Percentiles rank a stretch among this genome's conserved stretches.
These are phyloP conservation scores for Orchesella flavescens DNA, from an alignment of 2,888 invertebrate species.

Conservation along the genomic window DNA sequence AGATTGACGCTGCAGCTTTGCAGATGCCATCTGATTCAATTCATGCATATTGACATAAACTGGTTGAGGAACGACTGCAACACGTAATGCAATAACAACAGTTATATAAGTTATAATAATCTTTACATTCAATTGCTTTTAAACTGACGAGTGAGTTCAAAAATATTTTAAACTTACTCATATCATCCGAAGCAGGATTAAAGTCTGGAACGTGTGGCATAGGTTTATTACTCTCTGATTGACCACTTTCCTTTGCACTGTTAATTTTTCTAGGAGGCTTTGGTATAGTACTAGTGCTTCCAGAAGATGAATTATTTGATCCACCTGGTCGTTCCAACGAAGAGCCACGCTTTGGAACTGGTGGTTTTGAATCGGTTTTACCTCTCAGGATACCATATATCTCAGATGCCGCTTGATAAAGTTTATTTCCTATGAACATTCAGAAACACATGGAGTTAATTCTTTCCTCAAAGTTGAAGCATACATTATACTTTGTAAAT, in stretches of 20 bases:
- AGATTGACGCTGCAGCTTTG: constrained; percentile 75
- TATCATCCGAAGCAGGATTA: constrained; percentile 73
- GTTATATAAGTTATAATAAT: constrained; percentile 36
- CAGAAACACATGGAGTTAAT: not conserved
- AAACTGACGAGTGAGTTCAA: too few species aligned
- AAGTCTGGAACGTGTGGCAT: constrained; percentile 73
- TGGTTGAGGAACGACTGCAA: constrained; percentile 79
- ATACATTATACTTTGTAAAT: not conserved
- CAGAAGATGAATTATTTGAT: constrained; percentile 51
- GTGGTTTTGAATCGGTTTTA: constrained; percentile 78
- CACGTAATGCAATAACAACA: too few species aligned
- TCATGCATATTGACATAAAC: constrained; percentile 95
- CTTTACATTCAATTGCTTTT: too few species aligned
- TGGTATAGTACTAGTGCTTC: constrained; percentile 52
- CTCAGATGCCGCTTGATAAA: constrained; percentile 71
- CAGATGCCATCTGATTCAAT: constrained; percentile 86
- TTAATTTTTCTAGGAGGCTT: constrained; percentile 64
- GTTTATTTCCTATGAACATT: constrained; percentile 45
- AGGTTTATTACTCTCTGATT: constrained; percentile 60
- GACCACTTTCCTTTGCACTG: constrained; percentile 45
- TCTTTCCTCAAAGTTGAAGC: not conserved
- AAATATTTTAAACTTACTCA: constrained; percentile 72
- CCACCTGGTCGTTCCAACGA: constrained; percentile 84
- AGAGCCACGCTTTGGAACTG: constrained; percentile 88
- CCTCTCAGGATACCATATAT: constrained; percentile 70